Base-by-base conservation (phyloP, 2,888 invertebrate species). In the Spialia ferax region DNA sequence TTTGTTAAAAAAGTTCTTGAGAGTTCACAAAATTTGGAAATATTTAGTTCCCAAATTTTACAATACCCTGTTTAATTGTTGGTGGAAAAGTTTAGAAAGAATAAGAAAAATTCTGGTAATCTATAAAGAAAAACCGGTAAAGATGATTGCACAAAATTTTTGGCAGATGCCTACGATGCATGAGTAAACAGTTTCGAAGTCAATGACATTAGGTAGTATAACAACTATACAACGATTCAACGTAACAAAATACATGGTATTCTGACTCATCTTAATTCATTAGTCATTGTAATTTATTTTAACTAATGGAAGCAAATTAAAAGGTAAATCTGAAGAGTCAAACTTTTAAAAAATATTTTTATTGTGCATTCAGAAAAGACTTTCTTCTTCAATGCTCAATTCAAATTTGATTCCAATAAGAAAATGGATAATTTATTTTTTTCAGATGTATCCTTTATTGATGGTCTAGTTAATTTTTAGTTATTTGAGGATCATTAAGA, bases 151-250 rank as follows among this genome's bases (percentile, higher is more conserved):
- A 70, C 70, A 72, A 54, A 75, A 66, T 66, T 85, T 87, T 90
- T 90, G 90, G 91, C 90, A 87, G 82, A 77, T 71, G 75, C 60
- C 77, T 70, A 65, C 74, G 73, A 73, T 59, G 73, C 79, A 82
- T 90, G 89, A 89, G 84, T 88, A 86, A 89, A 89, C 88, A 88
- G 73, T 83, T 83, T 84, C 72, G 77, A 79, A 84, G 91, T 91
- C 91, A 90, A 82, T 88, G 91, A 91, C 89, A 87, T 79, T 74
- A 71, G 69, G 74, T 71, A 78, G 74, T 71, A 78, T 81, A 82
- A 82, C 35, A 57, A 42, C 11, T 23, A 18, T 2, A 22, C 29
- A 22, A 52, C 76, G 77, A 71, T 82, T 81, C 76, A 77, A 76
- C 76, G 80, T 79, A 83, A 71, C 67, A 59, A 69, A 66, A n/a